Base-by-base conservation (phyloP, 92 coral and sea anemone species). In the Palythoa caribaeorum region DNA sequence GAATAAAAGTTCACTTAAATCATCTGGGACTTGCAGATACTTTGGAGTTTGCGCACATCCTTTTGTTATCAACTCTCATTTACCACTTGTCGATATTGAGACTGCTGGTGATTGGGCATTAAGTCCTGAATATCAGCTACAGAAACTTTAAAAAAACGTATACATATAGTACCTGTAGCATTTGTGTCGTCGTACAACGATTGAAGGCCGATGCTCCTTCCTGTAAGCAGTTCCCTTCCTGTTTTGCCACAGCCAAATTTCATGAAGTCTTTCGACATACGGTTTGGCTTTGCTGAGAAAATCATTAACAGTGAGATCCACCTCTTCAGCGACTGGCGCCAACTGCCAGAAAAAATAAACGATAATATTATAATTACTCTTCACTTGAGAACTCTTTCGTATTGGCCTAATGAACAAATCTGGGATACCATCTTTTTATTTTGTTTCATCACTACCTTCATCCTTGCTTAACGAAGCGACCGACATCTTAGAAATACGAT, bases 221-320 rank as follows among this genome's bases (percentile, higher is more conserved):
- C 98, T 92, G 92, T 95, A 97, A 0, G 95, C 95, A 2, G 95
- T 94, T 35, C 96, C 98, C 76, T 94, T 97, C 69, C 95, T 92
- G 88, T 97, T 97, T 66, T 97, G 99, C 99, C 99, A 97, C 59
- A 88, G 85, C 99, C 99, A 97, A 36, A 97, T 96, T 85, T 97
- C 99, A 70, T 97, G 99, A 40, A 97, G 98, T 84, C 99, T 94
- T 84, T 97, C 99, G 17, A 97, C 89, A 70, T 95, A 97, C 9
- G 99, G 99, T 91, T 97, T 97, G 13, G 99, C 98, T 87, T 97
- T 97, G 92, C 99, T 97, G 78, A 97, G 92, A 71, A 97, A 97
- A 81, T 97, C 98, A 57, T 92, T 97, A 54, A 97, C 91, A 14
- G 99, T 91, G 40, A 97, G 88, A 84, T 95, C 96, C 9, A 94